These are phyloP conservation scores for Lathronympha strigana DNA, from an alignment of 2,888 invertebrate genomes.

Conservation along the genomic window DNA sequence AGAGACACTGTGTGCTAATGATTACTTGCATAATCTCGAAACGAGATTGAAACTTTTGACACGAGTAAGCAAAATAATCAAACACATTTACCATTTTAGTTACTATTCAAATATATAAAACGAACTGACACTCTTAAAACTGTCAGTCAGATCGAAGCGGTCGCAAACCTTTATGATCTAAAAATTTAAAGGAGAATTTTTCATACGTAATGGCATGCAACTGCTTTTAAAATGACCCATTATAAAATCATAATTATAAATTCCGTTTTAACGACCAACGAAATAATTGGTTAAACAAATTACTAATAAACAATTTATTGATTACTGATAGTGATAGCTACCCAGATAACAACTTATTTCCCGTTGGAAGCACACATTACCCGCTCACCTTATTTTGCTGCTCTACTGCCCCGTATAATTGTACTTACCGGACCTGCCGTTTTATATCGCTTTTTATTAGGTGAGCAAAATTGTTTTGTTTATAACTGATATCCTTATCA, in stretches of 20 bases:
- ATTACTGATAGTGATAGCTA: not conserved
- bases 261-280: not conserved
- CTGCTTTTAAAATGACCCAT: not conserved
- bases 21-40: no score
- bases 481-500: no score
- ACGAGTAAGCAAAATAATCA: no score
- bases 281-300: not conserved
- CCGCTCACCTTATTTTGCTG: not conserved
- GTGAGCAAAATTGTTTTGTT: not conserved
- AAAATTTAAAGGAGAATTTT: not conserved
- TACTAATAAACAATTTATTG: constrained; percentile 3
- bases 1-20: no score
- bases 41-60: no score
- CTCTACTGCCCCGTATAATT: constrained; percentile 5
- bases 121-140: no score
- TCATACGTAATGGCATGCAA: not conserved
- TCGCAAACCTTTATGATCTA: no score
- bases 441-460: not conserved
- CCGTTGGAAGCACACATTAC: constrained; percentile 10
- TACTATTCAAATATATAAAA: no score
- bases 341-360: constrained; percentile 7
- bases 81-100: no score
- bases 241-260: not conserved
- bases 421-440: constrained; percentile 11
- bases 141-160: no score